These are phyloP conservation scores for Microtus oregoni DNA, from an alignment of 2,113 vertebrate species.

Conservation along the genomic window DNA sequence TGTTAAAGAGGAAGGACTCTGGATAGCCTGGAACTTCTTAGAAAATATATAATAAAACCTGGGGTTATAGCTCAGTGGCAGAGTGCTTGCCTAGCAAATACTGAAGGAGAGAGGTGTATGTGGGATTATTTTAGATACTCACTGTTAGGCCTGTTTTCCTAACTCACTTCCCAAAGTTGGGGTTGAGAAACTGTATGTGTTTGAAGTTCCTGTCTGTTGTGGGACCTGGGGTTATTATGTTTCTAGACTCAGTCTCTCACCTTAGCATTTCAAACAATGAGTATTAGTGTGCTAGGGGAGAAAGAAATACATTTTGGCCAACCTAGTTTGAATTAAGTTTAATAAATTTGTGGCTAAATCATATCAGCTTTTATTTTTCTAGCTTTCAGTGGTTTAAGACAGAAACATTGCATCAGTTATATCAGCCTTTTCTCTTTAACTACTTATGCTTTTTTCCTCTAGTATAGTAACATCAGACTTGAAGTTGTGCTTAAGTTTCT, in stretches of 20 bases:
- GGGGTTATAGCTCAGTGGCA: background rate
- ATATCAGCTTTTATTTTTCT: background rate
- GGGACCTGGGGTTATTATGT: background rate
- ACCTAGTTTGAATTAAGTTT: constrained; percentile 40
- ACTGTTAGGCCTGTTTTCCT: background rate
- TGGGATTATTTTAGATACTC: constrained; percentile 33
- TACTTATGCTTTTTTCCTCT: background rate
- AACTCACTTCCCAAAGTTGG: constrained; percentile 24
- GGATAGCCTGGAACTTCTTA: background rate
- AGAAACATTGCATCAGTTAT: background rate
- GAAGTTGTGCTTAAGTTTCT: constrained; percentile 14
- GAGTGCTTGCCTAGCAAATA: background rate
- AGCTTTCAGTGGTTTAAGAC: constrained; percentile 33
- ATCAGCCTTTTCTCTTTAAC: background rate
- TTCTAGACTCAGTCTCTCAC: constrained; percentile 21
- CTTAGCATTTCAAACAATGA: constrained; percentile 19
- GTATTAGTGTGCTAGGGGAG: constrained; percentile 11
- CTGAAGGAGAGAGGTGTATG: background rate
- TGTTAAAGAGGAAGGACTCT: constrained; percentile 1
- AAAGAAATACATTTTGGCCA: background rate
- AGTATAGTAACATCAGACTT: constrained; percentile 10
- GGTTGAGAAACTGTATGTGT: constrained; percentile 38
- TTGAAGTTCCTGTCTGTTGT: constrained; percentile 16
- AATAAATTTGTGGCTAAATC: background rate
- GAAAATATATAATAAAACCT: background rate